Evolutionary conservation across 2,888 invertebrate species (phyloP), one percentile per base, ranked within the genome.

Genomic region (Neoscelio sp.): DNA sequence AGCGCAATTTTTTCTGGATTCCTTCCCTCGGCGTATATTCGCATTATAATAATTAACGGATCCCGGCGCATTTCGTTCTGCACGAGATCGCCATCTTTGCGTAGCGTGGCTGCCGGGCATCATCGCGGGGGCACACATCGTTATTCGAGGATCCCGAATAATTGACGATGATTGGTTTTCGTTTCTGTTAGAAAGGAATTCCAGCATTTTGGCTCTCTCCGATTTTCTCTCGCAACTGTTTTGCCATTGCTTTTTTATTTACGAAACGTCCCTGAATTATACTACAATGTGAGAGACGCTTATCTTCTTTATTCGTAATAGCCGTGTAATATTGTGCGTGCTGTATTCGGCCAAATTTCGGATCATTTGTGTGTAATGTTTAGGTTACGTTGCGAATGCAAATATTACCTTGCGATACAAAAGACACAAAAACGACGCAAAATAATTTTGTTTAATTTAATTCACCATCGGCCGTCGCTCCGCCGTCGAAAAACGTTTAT

Each of bases 151-250:
- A 86, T 85, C 82, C 78, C 85, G 82, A 82, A 82, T 85, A 85
- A 86, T 86, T 86, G 84, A 83, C 79, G 81, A 83, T 83, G 85
- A 85, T 85, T 84, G 81, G 82, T 80, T 75, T 73, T 76, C 82
- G 70, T 77, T 79, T 81, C 71, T 65, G 71, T 77, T 77, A 71
- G 77, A 77, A 77, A 77, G 70, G 65, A 77, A 71, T 71, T 77
- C 65, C 64, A 56, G 13, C 40, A 12, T 38, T 38, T 38, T 38
- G 38, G 44, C 33, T 6, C 40, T 26, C 33, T 23, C 6, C 30
- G 8, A 2, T 30, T n/a, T 13, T n/a, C 33, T 12, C 15, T 6
- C 20, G n/a, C 30, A 48, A 20, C 8, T 26, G 35, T 18, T 35
- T 26, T 28, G n/a, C 12, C 23, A 64, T 73, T 48, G 46, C 71